phyloP scores from a whole-genome alignment of 2,888 invertebrate genomes.

The Megastigmus dorsalis region DNA sequence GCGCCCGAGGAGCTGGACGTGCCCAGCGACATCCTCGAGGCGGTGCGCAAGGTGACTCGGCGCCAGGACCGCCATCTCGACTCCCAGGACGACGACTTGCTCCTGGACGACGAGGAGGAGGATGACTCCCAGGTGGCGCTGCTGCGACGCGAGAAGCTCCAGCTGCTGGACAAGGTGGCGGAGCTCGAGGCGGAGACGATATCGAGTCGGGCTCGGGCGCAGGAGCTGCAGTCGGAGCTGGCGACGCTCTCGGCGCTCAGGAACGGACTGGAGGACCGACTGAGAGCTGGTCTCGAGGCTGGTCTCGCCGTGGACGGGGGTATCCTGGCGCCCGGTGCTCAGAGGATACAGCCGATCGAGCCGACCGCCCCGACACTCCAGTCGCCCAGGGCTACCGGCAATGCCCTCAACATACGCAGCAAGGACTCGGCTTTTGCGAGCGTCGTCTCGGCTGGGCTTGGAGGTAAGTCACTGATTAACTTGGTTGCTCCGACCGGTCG shows the following conservation, averaged over 20 bases:
- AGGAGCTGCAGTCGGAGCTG: conserved; percentile 80
- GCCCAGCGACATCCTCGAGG: conserved; percentile 70
- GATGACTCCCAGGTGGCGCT: conserved; percentile 79
- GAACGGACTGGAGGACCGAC: conserved; percentile 70
- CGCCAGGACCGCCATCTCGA: conserved; percentile 43
- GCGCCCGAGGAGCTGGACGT: conserved; percentile 68
- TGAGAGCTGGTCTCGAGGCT: conserved; percentile 67
- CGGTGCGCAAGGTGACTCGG: conserved; percentile 66
- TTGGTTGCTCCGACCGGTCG: neutral
- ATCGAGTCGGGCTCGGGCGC: conserved; percentile 80
- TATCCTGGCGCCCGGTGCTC: conserved; percentile 64
- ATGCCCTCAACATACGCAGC: conserved; percentile 59
- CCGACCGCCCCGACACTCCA: conserved; percentile 55
- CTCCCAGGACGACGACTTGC: conserved; percentile 58
- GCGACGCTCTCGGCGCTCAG: conserved; percentile 76
- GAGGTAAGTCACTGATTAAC: conserved; percentile 25
- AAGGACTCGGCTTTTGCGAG: conserved; percentile 67
- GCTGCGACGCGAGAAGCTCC: conserved; percentile 84
- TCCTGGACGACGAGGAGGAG: conserved; percentile 16
- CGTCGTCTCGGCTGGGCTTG: conserved; percentile 54
- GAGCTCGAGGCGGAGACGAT: conserved; percentile 86
- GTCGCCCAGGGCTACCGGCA: conserved; percentile 61
- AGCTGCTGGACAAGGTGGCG: conserved; percentile 83
- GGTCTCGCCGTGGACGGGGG: conserved; percentile 51
- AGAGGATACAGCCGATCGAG: conserved; percentile 64